Conservation (phyloP, 2,888 invertebrate genomes). For the Philereme transversata region DNA sequence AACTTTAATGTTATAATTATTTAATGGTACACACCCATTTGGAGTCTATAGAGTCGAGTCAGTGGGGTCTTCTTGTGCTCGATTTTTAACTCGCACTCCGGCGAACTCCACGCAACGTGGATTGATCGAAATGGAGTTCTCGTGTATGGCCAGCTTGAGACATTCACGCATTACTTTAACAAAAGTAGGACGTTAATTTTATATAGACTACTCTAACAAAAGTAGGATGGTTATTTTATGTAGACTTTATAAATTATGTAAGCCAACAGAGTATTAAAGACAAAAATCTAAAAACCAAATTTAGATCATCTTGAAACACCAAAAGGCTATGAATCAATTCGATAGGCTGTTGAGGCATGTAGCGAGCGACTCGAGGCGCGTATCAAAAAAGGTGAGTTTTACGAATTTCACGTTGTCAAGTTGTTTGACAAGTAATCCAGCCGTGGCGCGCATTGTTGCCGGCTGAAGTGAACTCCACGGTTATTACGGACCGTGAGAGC, state of each 20-base stretch:
- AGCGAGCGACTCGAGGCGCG: conserved; percentile 43
- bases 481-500: conserved; percentile 60
- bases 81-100: too few relatives aligned
- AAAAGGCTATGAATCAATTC: conserved; percentile 56
- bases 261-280: neutral
- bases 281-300: conserved; percentile 27
- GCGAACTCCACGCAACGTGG: too few relatives aligned
- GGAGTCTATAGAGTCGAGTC: too few relatives aligned
- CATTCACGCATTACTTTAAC: too few relatives aligned
- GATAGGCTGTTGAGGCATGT: conserved; percentile 47
- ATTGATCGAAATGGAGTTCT: too few relatives aligned
- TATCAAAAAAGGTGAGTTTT: conserved; percentile 58
- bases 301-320: conserved; percentile 41
- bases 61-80: too few relatives aligned
- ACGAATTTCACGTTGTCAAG: conserved; percentile 68
- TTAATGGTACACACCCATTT: too few relatives aligned
- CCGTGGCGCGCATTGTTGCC: conserved; percentile 56
- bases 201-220: too few relatives aligned
- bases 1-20: too few relatives aligned
- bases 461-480: conserved; percentile 54
- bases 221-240: neutral
- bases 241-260: neutral
- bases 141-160: too few relatives aligned
- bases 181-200: too few relatives aligned
- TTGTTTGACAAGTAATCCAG: conserved; percentile 72